phyloP scores from a whole-genome alignment of 2,888 invertebrate species.

The Bombylius discolor region DNA sequence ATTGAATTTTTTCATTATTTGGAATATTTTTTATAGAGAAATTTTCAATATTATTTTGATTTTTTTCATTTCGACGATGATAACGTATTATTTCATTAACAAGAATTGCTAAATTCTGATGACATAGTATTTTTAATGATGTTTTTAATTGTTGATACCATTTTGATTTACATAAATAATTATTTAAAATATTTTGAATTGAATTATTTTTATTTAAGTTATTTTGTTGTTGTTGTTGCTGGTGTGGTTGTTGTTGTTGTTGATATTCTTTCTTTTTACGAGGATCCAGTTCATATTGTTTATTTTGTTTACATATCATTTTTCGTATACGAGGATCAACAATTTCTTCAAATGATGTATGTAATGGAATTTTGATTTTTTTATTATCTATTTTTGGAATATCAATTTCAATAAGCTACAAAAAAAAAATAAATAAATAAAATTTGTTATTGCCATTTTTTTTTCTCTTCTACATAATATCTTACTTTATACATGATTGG shows the following conservation, averaged over 20 bases:
- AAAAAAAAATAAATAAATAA: not conserved
- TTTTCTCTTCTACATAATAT: not conserved
- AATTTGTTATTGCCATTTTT: not conserved
- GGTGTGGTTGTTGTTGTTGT: not conserved
- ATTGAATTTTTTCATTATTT: not conserved
- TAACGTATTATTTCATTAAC: slow-evolving; percentile 2
- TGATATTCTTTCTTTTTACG: not conserved
- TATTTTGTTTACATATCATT: not conserved
- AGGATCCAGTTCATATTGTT: not conserved
- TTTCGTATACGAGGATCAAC: slow-evolving; percentile 6
- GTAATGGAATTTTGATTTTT: not conserved
- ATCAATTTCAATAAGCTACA: slow-evolving; percentile 5
- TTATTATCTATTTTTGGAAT: not conserved
- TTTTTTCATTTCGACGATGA: not conserved
- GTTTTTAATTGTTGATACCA: slow-evolving; percentile 12
- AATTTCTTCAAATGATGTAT: not conserved
- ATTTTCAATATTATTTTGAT: not conserved
- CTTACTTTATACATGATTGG: slow-evolving; percentile 8
- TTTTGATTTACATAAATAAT: slow-evolving; percentile 8
- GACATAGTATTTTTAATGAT: slow-evolving; percentile 7
- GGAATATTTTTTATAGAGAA: not conserved
- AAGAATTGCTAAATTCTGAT: slow-evolving; percentile 4
- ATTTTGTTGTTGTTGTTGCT: not conserved
- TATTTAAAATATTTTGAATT: not conserved
- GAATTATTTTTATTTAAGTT: not conserved